Evolutionary conservation across 2,888 invertebrate species (phyloP), one percentile per base, ranked within the genome.

Genomic region (Dasysyrphus albostriatus): DNA sequence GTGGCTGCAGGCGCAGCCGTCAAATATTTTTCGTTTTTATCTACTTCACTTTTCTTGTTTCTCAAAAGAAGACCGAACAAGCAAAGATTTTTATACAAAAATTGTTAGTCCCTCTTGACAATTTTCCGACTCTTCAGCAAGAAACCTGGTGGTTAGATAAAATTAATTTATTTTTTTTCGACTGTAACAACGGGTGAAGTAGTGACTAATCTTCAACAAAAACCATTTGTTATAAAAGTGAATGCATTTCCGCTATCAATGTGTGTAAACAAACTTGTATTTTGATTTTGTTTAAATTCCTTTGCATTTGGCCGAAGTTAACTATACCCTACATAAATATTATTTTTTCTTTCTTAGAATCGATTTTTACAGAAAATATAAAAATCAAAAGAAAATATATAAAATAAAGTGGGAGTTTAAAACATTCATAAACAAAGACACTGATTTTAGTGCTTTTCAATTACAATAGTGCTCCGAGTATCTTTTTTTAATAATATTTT

Each of bases 101-200:
- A 61, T 69, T 72, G 67, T 75, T 83, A 65, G 70, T 65, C 47
- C 32, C 77, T 75, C 76, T 76, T 61, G 44, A 61, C 44, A 24
- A 73, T 83, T 88, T 76, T 88, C 77, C 79, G 56, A 77, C 51
- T 44, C 34, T 59, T 69, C 34, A 34, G n/a, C 16, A 2, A n/a
- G 63, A n/a, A 54, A 16, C 14, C 79, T 80, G 14, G 14, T 83
- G 89, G 88, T 90, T 88, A 87, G 75, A 83, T 80, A 81, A 78
- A 88, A 88, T 79, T 81, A 82, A 88, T 87, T 89, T 69, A 88
- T 87, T 88, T 89, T 79, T 88, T 88, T 89, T 78, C 88, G 89
- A 88, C 85, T 88, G 88, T 88, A 61, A 58, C 34, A 56, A 58
- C 2, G 61, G 47, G 10, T 47, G 14, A 16, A 14, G 10, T 54